Base-by-base conservation (phyloP, 2,888 invertebrate genomes). In the Catocala nupta region DNA sequence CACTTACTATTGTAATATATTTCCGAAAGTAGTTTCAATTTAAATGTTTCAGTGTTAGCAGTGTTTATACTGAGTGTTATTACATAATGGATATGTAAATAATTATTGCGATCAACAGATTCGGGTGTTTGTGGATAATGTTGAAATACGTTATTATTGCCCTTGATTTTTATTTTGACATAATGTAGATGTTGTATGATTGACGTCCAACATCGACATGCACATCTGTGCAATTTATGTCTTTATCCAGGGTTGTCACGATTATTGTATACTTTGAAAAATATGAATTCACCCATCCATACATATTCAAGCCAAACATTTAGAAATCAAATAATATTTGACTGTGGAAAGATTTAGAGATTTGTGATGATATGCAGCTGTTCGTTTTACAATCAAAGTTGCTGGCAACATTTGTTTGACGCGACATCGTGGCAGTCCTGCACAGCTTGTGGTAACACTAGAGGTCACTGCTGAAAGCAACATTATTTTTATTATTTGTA, bases 391-490 rank as follows among this genome's bases (percentile, higher is more conserved):
- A 6, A 47, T 33, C 13, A 39, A 50, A 34, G 16, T 54, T 53
- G 48, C 54, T 59, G 49, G 59, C 36, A 55, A 59, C 54, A 54
- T 50, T 59, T 0, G 16, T 16, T 16, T 47, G n/a, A 45, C 13
- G n/a, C 12, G 12, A 42, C 50, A 43, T 55, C 12, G 50, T 59
- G 55, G 48, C 65, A 43, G 43, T 50, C 33, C 55, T 50, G 50
- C 13, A 33, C 47, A 51, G 68, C 69, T 75, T 62, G 12, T 44
- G 63, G 48, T 63, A 50, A 63, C 64, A 71, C 68, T 74, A 71
- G 65, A 78, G 77, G 74, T 69, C 68, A 63, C 50, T 16, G 76
- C 59, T 75, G 42, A 47, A 65, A 65, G 64, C 70, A 58, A 63
- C n/a, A 11, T 49, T 39, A 39, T 58, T 44, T 9, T n/a, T 57